These are phyloP conservation scores for Cryptosula pallasiana DNA, from an alignment of 2,888 invertebrate genomes.

Conservation along the genomic window DNA sequence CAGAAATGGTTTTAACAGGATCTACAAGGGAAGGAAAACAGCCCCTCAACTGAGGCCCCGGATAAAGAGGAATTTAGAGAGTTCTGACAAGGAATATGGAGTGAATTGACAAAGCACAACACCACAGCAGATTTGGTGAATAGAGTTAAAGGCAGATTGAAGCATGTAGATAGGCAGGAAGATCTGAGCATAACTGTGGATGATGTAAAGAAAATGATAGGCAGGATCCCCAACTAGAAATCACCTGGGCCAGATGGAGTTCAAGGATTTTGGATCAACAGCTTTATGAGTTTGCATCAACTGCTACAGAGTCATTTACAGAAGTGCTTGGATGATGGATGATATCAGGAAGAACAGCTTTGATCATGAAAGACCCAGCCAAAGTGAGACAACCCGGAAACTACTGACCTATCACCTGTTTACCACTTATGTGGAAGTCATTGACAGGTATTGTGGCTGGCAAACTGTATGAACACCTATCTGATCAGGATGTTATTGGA, in stretches of 20 bases:
- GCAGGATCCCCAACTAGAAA: not conserved
- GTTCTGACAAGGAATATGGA: not conserved
- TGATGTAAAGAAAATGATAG: not conserved
- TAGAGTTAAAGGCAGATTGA: not conserved
- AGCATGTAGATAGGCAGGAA: not conserved
- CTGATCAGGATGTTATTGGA: too few relatives aligned
- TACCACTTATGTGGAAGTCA: too few relatives aligned
- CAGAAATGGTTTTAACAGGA: slow-evolving; percentile 1
- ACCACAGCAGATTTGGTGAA: not conserved
- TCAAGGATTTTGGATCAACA: not conserved
- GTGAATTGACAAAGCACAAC: not conserved
- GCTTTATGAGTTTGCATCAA: not conserved
- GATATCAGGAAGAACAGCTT: not conserved
- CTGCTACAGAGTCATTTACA: not conserved
- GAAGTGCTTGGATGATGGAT: not conserved
- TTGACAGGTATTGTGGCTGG: too few relatives aligned
- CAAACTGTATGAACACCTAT: too few relatives aligned
- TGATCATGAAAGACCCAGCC: not conserved
- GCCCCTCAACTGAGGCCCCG: not conserved
- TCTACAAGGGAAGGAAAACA: not conserved
- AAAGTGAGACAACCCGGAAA: not conserved
- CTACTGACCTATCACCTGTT: too few relatives aligned
- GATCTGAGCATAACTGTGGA: not conserved
- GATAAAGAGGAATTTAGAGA: not conserved
- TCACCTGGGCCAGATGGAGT: not conserved